Evolutionary conservation across 2,888 invertebrate species (phyloP).

Genomic region (Apotomis turbidana): DNA sequence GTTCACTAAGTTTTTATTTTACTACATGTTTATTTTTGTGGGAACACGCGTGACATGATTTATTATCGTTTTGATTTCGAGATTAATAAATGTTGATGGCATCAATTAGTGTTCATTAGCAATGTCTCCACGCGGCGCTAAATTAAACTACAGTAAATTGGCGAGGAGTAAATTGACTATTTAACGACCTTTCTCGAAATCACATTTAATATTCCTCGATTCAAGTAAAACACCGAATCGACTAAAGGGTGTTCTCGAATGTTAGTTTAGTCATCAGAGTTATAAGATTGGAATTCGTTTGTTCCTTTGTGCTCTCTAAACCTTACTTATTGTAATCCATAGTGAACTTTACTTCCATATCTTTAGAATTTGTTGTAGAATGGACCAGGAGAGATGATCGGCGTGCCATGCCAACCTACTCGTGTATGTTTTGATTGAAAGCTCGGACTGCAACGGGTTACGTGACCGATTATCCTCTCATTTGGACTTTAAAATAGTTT

Average conservation of each 20-base stretch:
- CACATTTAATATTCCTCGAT: conserved; percentile 33
- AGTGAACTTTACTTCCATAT: conserved; percentile 16
- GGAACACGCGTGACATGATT: conserved; percentile 32
- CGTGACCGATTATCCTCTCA: conserved; percentile 70
- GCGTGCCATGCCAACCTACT: conserved; percentile 46
- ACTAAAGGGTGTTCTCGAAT: conserved; percentile 14
- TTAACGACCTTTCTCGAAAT: conserved; percentile 36
- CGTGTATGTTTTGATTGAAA: conserved; percentile 67
- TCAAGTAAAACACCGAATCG: conserved; percentile 23
- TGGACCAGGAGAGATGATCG: conserved; percentile 44
- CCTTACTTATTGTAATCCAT: background rate
- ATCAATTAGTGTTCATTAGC: conserved; percentile 26
- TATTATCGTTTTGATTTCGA: conserved; percentile 28
- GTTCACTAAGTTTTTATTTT: conserved; percentile 17
- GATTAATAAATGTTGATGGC: conserved; percentile 32
- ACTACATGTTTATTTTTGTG: conserved; percentile 11
- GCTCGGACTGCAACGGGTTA: conserved; percentile 64
- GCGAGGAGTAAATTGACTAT: conserved; percentile 15
- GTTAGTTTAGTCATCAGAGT: conserved; percentile 20
- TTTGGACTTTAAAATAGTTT: conserved; percentile 68
- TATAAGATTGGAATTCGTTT: conserved; percentile 21
- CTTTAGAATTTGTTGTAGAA: conserved; percentile 44
- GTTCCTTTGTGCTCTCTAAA: background rate
- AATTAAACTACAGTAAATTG: conserved; percentile 15
- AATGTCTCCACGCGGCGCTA: background rate